These are phyloP conservation scores for Meteorus sp. DNA, from an alignment of 1,140 invertebrate genomes.

Conservation along the genomic window DNA sequence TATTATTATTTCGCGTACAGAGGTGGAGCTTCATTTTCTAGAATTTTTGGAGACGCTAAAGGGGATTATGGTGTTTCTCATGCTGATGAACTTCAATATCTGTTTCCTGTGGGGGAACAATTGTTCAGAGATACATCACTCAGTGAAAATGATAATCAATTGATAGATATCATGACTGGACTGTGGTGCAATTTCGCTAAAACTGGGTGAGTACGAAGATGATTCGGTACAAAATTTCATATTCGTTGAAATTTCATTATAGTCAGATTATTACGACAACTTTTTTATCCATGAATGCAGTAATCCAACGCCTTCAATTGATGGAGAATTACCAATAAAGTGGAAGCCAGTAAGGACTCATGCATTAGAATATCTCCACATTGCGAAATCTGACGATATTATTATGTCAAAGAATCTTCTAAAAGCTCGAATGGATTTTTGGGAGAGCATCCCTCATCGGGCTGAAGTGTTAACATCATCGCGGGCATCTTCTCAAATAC, in stretches of 20 bases:
- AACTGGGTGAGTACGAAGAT: conserved; percentile 59
- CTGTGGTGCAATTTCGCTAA: conserved; percentile 74
- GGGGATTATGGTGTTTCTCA: conserved; percentile 71
- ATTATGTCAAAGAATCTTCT: conserved; percentile 51
- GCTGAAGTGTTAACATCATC: neutral
- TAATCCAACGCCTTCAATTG: conserved; percentile 57
- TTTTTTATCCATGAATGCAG: conserved; percentile 43
- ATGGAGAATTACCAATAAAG: conserved; percentile 42
- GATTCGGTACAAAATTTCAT: neutral
- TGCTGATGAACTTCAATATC: conserved; percentile 73
- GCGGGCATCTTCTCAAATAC: neutral
- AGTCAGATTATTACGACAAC: neutral
- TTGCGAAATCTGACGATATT: conserved; percentile 44
- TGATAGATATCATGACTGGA: conserved; percentile 62
- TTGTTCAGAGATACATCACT: conserved; percentile 59
- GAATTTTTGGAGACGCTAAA: conserved; percentile 65
- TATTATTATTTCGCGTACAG: conserved; percentile 69
- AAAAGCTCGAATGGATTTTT: conserved; percentile 52
- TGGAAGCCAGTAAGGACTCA: conserved; percentile 57
- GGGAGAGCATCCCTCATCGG: conserved; percentile 44
- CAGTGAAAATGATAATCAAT: conserved; percentile 54
- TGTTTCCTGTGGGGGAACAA: conserved; percentile 68
- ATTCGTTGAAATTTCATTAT: neutral
- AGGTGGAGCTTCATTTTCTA: conserved; percentile 69
- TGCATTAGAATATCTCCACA: conserved; percentile 55